Conservation (phyloP, 2,888 invertebrate species). For the Ennomos fuscantarius region DNA sequence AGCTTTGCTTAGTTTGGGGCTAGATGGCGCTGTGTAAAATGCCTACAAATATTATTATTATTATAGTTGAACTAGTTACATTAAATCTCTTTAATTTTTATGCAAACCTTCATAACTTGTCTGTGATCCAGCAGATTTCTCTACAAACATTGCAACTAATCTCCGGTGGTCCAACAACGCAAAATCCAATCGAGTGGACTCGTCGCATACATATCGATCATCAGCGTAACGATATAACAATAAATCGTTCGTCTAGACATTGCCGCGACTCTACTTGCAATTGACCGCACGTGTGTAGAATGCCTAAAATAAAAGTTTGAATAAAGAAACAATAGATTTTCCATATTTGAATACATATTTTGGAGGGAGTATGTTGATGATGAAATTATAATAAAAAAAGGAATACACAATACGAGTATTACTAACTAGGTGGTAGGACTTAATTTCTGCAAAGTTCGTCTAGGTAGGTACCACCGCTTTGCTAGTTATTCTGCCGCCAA, state of each 20-base stretch:
- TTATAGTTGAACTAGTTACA: too few relatives aligned
- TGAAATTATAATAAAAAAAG: too few relatives aligned
- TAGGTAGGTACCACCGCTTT: too few relatives aligned
- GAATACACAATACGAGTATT: too few relatives aligned
- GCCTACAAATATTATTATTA: too few relatives aligned
- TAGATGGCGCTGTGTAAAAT: too few relatives aligned
- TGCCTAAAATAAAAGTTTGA: conserved; percentile 38
- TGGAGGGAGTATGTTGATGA: background rate
- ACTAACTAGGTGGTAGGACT: too few relatives aligned
- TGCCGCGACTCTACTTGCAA: conserved; percentile 52
- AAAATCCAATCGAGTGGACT: conserved; percentile 46
- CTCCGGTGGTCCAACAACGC: conserved; percentile 63
- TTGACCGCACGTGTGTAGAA: conserved; percentile 50
- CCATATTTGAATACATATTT: background rate
- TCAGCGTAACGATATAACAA: conserved; percentile 33
- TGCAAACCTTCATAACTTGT: conserved; percentile 15
- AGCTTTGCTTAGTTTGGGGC: too few relatives aligned
- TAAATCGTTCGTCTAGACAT: conserved; percentile 51
- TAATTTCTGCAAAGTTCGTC: too few relatives aligned
- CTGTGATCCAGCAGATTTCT: conserved; percentile 24
- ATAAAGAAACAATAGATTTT: too few relatives aligned
- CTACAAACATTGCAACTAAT: conserved; percentile 39
- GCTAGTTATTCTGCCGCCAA: too few relatives aligned
- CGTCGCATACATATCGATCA: conserved; percentile 52
- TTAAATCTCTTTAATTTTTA: background rate